A percentile compares a stretch with the other conserved stretches of the same genome.
Evolutionary conservation across 2,797 vertebrate genomes (phyloP).

Genomic region (Intellagama lesueurii): DNA sequence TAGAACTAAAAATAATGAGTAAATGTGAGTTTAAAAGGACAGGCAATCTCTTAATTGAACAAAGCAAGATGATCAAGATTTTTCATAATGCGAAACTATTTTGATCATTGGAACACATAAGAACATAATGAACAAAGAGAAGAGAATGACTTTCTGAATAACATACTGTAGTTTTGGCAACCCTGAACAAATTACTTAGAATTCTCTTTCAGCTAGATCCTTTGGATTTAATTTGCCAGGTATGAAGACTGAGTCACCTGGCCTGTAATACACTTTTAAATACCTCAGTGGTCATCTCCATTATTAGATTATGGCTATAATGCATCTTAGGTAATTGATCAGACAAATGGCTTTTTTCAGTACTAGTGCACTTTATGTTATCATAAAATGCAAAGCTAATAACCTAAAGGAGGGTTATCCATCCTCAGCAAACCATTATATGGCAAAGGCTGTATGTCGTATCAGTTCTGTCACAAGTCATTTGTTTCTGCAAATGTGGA

Average conservation of each 20-base stretch:
- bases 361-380: not conserved
- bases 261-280: not conserved
- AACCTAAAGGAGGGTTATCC: not conserved
- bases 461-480: conserved; percentile 14
- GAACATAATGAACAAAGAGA: not conserved
- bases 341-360: conserved; percentile 15
- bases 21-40: not conserved
- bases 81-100: not conserved
- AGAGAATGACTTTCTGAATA: not conserved
- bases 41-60: not conserved
- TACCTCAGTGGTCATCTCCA: not conserved
- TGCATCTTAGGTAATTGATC: conserved; percentile 17
- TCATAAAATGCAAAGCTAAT: conserved; percentile 24
- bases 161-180: not conserved
- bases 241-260: not conserved
- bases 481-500: conserved; percentile 31
- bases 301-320: conserved; percentile 5
- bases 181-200: not conserved
- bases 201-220: not conserved
- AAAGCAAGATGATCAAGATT: not conserved
- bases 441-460: conserved; percentile 19
- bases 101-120: not conserved
- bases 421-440: not conserved
- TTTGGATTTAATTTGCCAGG: conserved; percentile 7
- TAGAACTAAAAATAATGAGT: not conserved